phyloP scores from a whole-genome alignment of 2,113 vertebrate genomes.

The Platycercus adscitus region DNA sequence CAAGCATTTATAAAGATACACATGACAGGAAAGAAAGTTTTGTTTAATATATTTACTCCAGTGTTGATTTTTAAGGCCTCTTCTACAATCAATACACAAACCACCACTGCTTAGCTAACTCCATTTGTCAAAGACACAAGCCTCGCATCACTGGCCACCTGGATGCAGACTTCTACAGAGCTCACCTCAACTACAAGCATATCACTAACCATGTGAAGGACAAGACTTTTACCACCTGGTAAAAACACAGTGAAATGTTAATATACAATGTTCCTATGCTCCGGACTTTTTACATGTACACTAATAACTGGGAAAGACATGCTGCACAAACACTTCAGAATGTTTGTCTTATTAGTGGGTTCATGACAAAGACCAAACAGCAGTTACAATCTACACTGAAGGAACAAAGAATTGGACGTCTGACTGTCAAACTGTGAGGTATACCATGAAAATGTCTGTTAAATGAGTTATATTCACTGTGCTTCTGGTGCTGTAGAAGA shows the following conservation, averaged over 20 bases:
- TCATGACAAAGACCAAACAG: neutral
- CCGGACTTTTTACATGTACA: neutral
- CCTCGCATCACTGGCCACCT: neutral
- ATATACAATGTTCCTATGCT: neutral
- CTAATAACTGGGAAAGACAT: neutral
- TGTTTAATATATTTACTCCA: slow-evolving; percentile 18
- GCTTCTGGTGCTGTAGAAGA: neutral
- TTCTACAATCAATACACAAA: slow-evolving; percentile 8
- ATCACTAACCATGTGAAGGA: neutral
- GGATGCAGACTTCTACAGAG: neutral
- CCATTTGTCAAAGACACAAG: neutral
- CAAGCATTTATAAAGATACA: slow-evolving; percentile 57
- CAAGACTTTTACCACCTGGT: neutral
- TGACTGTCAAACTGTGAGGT: neutral
- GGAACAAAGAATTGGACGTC: neutral
- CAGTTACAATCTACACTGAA: neutral
- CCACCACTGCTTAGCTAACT: neutral
- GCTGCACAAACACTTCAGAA: neutral
- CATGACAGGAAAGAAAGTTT: neutral
- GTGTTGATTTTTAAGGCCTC: neutral
- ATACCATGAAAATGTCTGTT: neutral
- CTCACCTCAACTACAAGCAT: neutral
- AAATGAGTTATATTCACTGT: neutral
- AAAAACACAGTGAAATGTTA: neutral
- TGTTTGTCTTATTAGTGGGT: neutral